Percentiles rank a stretch among this genome's conserved stretches.
Evolutionary conservation across 2,888 invertebrate species (phyloP).

Genomic region (Syrista parreyssii): DNA sequence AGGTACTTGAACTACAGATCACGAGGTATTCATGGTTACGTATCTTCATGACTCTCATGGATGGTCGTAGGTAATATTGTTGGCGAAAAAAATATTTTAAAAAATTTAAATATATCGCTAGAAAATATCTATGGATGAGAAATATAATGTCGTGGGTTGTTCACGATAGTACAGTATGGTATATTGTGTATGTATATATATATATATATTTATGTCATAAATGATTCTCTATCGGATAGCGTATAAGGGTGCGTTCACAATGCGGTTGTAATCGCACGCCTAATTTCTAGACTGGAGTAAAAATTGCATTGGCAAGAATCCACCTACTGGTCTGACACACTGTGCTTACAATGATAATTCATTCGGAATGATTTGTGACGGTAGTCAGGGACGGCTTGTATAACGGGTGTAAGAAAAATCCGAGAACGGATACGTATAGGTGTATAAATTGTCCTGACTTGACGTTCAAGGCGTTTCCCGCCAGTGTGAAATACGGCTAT

Average conservation of each 20-base stretch:
- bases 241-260: neutral
- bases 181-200: neutral
- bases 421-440: conserved; percentile 15
- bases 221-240: neutral
- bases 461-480: conserved; percentile 5
- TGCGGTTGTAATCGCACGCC: neutral
- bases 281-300: neutral
- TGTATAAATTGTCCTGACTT: conserved; percentile 32
- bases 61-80: neutral
- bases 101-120: neutral
- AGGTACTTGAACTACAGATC: neutral
- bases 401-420: conserved; percentile 38
- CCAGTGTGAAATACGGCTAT: conserved; percentile 28
- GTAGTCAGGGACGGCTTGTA: conserved; percentile 11
- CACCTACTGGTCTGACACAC: neutral
- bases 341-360: conserved; percentile 17
- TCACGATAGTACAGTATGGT: neutral
- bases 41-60: neutral
- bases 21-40: neutral
- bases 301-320: neutral
- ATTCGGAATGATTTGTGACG: conserved; percentile 16
- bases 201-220: neutral
- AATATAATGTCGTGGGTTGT: neutral
- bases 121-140: neutral
- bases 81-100: neutral